A percentile compares a stretch with the other conserved stretches of the same genome.
Evolutionary conservation across 2,888 invertebrate species (phyloP).

Genomic region (Tanypteryx hageni): DNA sequence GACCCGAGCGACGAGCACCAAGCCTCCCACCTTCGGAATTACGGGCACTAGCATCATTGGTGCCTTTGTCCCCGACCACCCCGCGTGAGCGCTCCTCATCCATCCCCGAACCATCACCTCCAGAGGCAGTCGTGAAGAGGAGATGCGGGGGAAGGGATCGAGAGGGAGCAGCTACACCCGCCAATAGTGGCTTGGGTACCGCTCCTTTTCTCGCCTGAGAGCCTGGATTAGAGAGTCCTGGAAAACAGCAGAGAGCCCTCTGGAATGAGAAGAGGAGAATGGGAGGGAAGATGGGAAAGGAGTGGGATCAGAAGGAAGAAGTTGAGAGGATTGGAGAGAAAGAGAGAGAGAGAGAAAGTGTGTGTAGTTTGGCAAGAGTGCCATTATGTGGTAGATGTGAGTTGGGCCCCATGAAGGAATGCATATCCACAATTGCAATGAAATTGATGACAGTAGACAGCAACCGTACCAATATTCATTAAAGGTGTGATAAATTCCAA

Average conservation of each 20-base stretch:
- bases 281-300: conserved; percentile 67
- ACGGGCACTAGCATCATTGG: neutral
- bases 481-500: no score
- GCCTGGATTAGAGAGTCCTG: conserved; percentile 88
- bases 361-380: neutral
- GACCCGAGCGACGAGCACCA: conserved; percentile 71
- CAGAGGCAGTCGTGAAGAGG: neutral
- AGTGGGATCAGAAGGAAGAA: conserved; percentile 38
- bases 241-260: conserved; percentile 91
- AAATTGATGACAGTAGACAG: no score
- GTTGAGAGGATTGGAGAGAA: neutral
- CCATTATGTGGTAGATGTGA: neutral
- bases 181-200: conserved; percentile 86
- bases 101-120: neutral
- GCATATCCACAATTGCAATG: no score
- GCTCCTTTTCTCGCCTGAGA: conserved; percentile 86
- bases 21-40: conserved; percentile 36
- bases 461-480: no score
- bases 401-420: neutral
- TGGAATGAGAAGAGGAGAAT: conserved; percentile 78
- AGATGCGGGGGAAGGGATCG: conserved; percentile 60
- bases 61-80: conserved; percentile 5
- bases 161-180: conserved; percentile 76
- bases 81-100: neutral
- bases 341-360: conserved; percentile 6